Conservation (phyloP, 1,140 invertebrate genomes). For the Acromyrmex heyeri region DNA sequence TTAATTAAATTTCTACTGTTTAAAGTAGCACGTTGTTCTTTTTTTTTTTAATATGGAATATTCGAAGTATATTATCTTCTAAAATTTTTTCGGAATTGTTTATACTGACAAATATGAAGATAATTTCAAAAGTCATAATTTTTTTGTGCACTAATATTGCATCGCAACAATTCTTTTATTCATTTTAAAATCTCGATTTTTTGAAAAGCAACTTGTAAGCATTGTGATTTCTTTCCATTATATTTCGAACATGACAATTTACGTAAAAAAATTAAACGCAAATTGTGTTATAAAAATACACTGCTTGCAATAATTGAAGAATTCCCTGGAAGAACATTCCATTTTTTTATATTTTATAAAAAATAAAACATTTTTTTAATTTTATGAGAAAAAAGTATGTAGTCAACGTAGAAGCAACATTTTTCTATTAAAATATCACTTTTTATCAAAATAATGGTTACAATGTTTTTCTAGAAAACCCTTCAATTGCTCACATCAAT, state of each 20-base stretch:
- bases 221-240: background rate
- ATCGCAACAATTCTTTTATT: background rate
- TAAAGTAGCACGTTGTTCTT: background rate
- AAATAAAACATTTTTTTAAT: too few relatives aligned
- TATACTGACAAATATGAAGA: background rate
- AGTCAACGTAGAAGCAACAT: too few relatives aligned
- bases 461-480: too few relatives aligned
- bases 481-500: background rate
- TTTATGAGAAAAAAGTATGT: too few relatives aligned
- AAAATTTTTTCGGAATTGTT: background rate
- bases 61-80: background rate
- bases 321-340: too few relatives aligned
- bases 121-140: background rate
- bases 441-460: too few relatives aligned
- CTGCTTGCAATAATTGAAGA: background rate
- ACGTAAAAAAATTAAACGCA: background rate
- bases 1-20: constrained; percentile 65
- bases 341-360: too few relatives aligned
- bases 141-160: background rate
- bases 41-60: background rate
- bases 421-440: too few relatives aligned
- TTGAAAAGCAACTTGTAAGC: background rate
- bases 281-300: background rate
- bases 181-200: background rate
- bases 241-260: background rate